Conservation (phyloP, 2,113 vertebrate species). For the Microtus pennsylvanicus region DNA sequence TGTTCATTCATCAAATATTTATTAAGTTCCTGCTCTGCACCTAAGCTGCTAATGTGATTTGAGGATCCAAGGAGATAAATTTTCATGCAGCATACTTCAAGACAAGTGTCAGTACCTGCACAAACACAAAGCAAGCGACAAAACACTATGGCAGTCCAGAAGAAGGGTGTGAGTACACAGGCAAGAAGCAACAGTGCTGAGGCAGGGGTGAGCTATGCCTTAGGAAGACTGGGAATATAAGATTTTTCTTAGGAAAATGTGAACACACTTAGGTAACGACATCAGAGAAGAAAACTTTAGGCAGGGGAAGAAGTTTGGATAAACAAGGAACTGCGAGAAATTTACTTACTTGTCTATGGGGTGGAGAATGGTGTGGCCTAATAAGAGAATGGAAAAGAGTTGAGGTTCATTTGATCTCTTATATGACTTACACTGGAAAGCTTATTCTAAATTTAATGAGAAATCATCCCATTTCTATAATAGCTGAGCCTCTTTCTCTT, state of each 20-base stretch:
- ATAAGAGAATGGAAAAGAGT: background rate
- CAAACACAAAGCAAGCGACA: background rate
- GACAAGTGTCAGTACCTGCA: background rate
- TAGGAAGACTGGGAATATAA: background rate
- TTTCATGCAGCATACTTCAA: background rate
- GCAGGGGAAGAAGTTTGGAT: background rate
- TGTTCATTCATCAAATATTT: background rate
- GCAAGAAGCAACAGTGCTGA: too few relatives aligned
- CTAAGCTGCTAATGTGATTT: background rate
- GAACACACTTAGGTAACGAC: background rate
- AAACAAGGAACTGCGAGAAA: background rate
- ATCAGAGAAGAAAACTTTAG: background rate
- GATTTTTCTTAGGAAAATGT: background rate
- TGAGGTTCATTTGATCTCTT: background rate
- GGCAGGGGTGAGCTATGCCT: background rate
- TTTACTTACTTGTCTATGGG: background rate
- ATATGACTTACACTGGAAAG: background rate
- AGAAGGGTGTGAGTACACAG: background rate
- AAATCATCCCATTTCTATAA: background rate
- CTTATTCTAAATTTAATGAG: background rate
- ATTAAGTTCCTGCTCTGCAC: background rate
- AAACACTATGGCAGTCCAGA: accelerated
- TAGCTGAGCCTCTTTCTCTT: background rate
- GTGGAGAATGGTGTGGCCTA: background rate
- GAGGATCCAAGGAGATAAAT: background rate